These are phyloP conservation scores for Holacanthella duospinosa DNA, from an alignment of 2,888 invertebrate genomes.

Conservation along the genomic window DNA sequence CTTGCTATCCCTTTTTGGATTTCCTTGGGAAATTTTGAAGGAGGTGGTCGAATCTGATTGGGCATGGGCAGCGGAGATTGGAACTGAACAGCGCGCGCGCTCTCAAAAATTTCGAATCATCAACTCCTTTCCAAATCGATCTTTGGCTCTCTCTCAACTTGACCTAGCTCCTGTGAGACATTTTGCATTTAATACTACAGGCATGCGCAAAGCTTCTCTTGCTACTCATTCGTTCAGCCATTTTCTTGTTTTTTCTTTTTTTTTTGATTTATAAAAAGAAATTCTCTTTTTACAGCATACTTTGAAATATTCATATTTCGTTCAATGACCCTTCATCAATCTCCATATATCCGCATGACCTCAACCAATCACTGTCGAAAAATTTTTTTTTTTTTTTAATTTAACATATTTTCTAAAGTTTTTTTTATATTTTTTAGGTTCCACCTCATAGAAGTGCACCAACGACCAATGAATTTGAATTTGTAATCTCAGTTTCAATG, in stretches of 20 bases:
- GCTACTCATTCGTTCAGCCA: neutral
- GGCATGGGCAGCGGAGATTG: constrained; percentile 3
- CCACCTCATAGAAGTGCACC: neutral
- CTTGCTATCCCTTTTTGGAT: constrained; percentile 1
- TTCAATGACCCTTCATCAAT: neutral
- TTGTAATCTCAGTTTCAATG: neutral
- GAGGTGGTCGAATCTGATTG: constrained; percentile 6
- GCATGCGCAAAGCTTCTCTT: neutral
- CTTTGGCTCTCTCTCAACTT: neutral
- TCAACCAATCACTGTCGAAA: too few species aligned
- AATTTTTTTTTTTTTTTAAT: too few species aligned
- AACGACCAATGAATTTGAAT: neutral
- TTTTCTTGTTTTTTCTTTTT: neutral
- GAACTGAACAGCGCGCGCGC: neutral
- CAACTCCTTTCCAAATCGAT: neutral
- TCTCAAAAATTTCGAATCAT: neutral
- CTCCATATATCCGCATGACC: too few species aligned
- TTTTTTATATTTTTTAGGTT: neutral
- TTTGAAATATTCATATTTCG: neutral
- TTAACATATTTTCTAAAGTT: too few species aligned
- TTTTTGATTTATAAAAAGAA: neutral
- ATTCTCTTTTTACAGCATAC: neutral
- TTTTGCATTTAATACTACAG: neutral
- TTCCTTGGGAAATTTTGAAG: neutral
- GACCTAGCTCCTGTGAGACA: neutral